Evolutionary conservation across 1,140 invertebrate species (phyloP).

Genomic region (Drosophila carrolli): DNA sequence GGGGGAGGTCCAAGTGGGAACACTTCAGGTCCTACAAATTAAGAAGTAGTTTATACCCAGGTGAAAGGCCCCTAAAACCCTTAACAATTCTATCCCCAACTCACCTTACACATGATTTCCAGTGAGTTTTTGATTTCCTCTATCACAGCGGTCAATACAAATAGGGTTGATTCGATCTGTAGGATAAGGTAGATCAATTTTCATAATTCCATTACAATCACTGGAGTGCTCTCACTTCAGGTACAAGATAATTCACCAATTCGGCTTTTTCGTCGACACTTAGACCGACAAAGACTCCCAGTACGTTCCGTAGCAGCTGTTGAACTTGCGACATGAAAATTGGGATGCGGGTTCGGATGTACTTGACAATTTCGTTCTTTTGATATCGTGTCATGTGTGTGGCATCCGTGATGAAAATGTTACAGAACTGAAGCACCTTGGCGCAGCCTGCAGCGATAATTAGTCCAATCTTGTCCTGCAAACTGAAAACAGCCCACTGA

Average conservation of each 20-base stretch:
- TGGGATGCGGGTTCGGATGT: slow-evolving; percentile 88
- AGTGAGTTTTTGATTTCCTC: slow-evolving; percentile 83
- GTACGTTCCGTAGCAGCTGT: slow-evolving; percentile 87
- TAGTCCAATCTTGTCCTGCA: neutral
- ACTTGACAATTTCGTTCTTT: slow-evolving; percentile 88
- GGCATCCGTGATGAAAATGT: slow-evolving; percentile 87
- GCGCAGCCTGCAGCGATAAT: slow-evolving; percentile 74
- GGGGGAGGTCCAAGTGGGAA: slow-evolving; percentile 68
- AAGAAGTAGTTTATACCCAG: neutral
- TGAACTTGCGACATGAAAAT: slow-evolving; percentile 88
- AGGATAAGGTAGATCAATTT: neutral
- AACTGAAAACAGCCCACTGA: neutral
- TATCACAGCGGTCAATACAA: slow-evolving; percentile 78
- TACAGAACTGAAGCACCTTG: slow-evolving; percentile 87
- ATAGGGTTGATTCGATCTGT: slow-evolving; percentile 77
- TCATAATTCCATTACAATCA: no score
- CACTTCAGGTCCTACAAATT: slow-evolving; percentile 68
- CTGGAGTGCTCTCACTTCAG: slow-evolving; percentile 84
- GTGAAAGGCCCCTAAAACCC: no score
- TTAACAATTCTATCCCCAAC: slow-evolving; percentile 1
- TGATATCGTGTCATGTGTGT: slow-evolving; percentile 86
- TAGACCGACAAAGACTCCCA: slow-evolving; percentile 86
- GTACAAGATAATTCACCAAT: slow-evolving; percentile 88
- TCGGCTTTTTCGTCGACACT: slow-evolving; percentile 86
- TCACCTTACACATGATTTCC: slow-evolving; percentile 79